Conservation (phyloP, 2,797 vertebrate genomes). For the Cichlasoma orientale region DNA sequence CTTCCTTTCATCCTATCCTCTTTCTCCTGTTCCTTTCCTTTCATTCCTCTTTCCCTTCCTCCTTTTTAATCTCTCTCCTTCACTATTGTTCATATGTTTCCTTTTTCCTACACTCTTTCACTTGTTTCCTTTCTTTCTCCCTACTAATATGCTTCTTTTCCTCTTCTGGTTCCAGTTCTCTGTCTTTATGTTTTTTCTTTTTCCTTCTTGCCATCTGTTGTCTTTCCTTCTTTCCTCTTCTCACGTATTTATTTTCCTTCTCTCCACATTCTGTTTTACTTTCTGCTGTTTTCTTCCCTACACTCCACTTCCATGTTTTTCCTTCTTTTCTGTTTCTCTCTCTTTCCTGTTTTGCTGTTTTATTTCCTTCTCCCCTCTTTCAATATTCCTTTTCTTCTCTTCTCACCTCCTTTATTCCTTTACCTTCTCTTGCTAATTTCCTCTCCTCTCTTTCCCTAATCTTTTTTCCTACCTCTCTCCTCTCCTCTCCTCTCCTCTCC, state of each 20-base stretch:
- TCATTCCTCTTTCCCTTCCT: background rate
- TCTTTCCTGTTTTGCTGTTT: background rate
- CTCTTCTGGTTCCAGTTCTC: too few relatives aligned
- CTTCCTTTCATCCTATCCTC: too few relatives aligned
- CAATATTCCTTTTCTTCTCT: too few relatives aligned
- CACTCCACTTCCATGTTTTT: background rate
- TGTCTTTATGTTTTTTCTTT: too few relatives aligned
- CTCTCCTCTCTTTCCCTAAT: background rate
- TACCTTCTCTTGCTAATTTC: background rate
- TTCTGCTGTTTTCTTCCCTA: background rate
- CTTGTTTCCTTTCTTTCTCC: too few relatives aligned
- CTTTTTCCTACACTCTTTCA: background rate
- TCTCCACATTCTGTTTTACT: background rate
- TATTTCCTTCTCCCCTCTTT: background rate
- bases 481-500: background rate
- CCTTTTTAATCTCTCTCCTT: background rate
- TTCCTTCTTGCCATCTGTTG: too few relatives aligned
- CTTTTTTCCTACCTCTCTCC: too few relatives aligned
- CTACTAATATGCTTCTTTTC: too few relatives aligned
- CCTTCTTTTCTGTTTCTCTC: background rate
- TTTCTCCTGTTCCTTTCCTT: background rate
- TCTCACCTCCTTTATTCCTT: background rate
- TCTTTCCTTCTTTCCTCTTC: background rate
- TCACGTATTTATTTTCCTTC: background rate
- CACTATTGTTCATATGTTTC: background rate